A percentile compares a stretch with the other conserved stretches of the same genome.
Evolutionary conservation across 2,888 invertebrate genomes (phyloP).

Genomic region (Cataglyphis livida): DNA sequence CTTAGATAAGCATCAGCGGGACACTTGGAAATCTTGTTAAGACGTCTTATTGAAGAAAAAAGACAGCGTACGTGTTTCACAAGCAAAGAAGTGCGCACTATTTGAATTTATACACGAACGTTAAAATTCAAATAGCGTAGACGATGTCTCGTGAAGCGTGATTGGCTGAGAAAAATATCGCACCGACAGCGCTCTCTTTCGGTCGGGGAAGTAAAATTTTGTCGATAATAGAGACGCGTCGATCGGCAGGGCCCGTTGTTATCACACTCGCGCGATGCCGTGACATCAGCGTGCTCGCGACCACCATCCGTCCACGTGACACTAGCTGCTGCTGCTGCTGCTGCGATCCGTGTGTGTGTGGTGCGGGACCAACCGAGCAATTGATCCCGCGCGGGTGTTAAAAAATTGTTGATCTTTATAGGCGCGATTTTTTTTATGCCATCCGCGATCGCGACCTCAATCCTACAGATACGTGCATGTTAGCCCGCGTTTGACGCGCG

Average conservation of each 20-base stretch:
- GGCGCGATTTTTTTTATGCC: constrained; percentile 65
- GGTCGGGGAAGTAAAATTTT: background rate
- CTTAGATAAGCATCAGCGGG: background rate
- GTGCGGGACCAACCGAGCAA: constrained; percentile 65
- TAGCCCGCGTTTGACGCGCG: constrained; percentile 66
- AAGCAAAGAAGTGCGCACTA: background rate
- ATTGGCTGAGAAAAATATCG: background rate
- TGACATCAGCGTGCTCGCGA: constrained; percentile 24
- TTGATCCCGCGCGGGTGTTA: constrained; percentile 60
- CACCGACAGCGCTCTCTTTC: background rate
- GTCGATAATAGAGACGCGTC: background rate
- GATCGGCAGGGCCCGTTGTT: background rate
- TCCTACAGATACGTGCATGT: constrained; percentile 57
- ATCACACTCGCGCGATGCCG: background rate
- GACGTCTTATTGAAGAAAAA: background rate
- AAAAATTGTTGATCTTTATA: constrained; percentile 51
- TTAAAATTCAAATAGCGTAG: background rate
- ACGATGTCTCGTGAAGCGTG: background rate
- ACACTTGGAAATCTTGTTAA: background rate
- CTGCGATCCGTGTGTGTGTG: constrained; percentile 56
- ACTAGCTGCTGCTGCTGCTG: constrained; percentile 50
- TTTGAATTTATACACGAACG: background rate
- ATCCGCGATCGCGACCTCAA: constrained; percentile 64
- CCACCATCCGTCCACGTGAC: constrained; percentile 70
- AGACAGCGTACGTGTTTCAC: background rate